Conservation (phyloP, 2,888 invertebrate genomes). For the Torymus aiolomorphi region DNA sequence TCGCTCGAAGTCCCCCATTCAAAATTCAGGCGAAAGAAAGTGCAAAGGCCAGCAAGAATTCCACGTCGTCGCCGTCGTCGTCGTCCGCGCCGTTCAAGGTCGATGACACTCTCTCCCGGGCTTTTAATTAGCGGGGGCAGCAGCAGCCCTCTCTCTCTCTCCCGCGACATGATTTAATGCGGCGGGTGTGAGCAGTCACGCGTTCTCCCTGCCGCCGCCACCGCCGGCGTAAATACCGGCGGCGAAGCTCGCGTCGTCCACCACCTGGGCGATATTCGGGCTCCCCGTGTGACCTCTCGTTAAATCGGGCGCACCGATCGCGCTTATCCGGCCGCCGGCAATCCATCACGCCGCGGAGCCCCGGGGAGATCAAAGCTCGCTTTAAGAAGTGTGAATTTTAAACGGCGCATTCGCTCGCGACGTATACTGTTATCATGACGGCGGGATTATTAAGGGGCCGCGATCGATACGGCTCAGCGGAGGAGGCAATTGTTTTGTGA, state of each 20-base stretch:
- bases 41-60: no score
- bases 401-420: neutral
- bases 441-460: slow-evolving; percentile 13
- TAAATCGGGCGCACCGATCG: slow-evolving; percentile 61
- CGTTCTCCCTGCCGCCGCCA: slow-evolving; percentile 45
- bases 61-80: no score
- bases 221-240: neutral
- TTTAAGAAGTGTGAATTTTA: slow-evolving; percentile 43
- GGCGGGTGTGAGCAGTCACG: slow-evolving; percentile 65
- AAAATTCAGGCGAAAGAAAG: no score
- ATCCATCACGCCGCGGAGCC: slow-evolving; percentile 37
- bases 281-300: slow-evolving; percentile 9
- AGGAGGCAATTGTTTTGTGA: no score
- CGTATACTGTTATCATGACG: slow-evolving; percentile 17
- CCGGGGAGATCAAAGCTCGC: neutral
- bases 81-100: slow-evolving; percentile 59
- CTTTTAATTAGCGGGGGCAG: slow-evolving; percentile 61
- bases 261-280: slow-evolving; percentile 16
- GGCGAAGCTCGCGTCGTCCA: slow-evolving; percentile 53
- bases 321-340: slow-evolving; percentile 42
- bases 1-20: no score
- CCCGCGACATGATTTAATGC: slow-evolving; percentile 62
- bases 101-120: slow-evolving; percentile 60
- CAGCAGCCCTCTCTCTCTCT: no score
- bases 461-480: no score